Percentiles rank a stretch among this genome's conserved stretches.
phyloP scores from a whole-genome alignment of 2,797 vertebrate species.

The Eleutherodactylus coqui region DNA sequence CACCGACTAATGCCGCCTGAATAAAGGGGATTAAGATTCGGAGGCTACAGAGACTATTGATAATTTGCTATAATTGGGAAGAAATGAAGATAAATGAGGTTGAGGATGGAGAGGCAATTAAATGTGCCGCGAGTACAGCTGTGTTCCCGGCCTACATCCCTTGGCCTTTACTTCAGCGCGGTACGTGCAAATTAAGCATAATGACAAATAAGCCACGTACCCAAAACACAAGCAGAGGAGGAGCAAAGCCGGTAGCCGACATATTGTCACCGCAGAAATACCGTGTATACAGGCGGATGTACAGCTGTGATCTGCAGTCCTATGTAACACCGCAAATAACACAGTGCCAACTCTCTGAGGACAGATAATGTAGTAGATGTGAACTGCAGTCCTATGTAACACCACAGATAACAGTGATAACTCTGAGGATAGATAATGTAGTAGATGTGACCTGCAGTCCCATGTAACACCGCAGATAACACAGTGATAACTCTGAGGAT shows the following conservation, averaged over 20 bases:
- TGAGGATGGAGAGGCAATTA: slow-evolving; percentile 89
- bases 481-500: not conserved
- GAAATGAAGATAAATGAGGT: slow-evolving; percentile 95
- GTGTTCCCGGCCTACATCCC: slow-evolving; percentile 82
- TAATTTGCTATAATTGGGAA: slow-evolving; percentile 94
- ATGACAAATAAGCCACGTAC: slow-evolving; percentile 79
- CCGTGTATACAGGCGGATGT: not conserved
- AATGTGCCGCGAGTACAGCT: slow-evolving; percentile 85
- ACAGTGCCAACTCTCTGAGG: slow-evolving; percentile 62
- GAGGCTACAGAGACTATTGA: slow-evolving; percentile 92
- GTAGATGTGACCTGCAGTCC: not conserved
- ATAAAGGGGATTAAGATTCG: slow-evolving; percentile 89
- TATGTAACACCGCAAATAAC: slow-evolving; percentile 21
- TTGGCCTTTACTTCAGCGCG: slow-evolving; percentile 81
- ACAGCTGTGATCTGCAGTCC: not conserved
- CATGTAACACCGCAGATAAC: slow-evolving; percentile 8
- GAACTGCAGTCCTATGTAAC: slow-evolving; percentile 8
- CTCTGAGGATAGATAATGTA: not conserved
- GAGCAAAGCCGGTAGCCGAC: not conserved
- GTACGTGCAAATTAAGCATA: slow-evolving; percentile 83
- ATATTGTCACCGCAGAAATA: not conserved
- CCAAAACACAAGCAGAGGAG: slow-evolving; percentile 67
- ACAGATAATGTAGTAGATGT: slow-evolving; percentile 62
- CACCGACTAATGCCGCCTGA: slow-evolving; percentile 84
- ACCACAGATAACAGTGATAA: not conserved